phyloP scores from a whole-genome alignment of 2,797 vertebrate species.

The Macropodus opercularis region DNA sequence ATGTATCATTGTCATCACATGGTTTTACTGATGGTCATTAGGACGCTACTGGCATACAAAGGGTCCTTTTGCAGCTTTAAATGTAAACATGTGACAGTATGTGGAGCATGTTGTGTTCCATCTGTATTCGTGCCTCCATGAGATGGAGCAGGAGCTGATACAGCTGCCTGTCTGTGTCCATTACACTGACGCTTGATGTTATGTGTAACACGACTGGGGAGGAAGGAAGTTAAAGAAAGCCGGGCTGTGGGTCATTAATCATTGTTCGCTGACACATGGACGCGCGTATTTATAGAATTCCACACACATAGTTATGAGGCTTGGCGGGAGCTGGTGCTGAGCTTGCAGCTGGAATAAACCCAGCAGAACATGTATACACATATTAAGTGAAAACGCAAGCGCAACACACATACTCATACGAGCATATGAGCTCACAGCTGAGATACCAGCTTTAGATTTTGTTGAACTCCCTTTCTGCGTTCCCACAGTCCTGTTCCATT shows the following conservation, averaged over 20 bases:
- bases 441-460: conserved; percentile 41
- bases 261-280: conserved; percentile 67
- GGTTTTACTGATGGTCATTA: conserved; percentile 12
- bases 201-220: conserved; percentile 71
- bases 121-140: conserved; percentile 46
- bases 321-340: conserved; percentile 33
- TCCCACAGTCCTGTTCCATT: conserved; percentile 24
- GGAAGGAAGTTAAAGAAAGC: conserved; percentile 79
- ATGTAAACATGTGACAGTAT: conserved; percentile 36
- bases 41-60: conserved; percentile 20
- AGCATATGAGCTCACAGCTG: conserved; percentile 49
- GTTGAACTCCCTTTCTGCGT: conserved; percentile 11
- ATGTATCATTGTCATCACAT: neutral
- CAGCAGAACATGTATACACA: conserved; percentile 38
- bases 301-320: conserved; percentile 25
- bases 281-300: conserved; percentile 29
- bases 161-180: conserved; percentile 66
- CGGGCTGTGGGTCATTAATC: conserved; percentile 79
- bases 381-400: conserved; percentile 19
- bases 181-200: conserved; percentile 70
- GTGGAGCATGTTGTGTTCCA: conserved; percentile 51
- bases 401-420: conserved; percentile 24
- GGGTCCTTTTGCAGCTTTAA: conserved; percentile 3
- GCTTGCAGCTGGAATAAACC: conserved; percentile 54
- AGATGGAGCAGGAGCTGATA: conserved; percentile 54